Percentiles rank a stretch among this genome's conserved stretches.
Conservation (phyloP, 2,113 vertebrate genomes). For the Pantherophis guttatus region DNA sequence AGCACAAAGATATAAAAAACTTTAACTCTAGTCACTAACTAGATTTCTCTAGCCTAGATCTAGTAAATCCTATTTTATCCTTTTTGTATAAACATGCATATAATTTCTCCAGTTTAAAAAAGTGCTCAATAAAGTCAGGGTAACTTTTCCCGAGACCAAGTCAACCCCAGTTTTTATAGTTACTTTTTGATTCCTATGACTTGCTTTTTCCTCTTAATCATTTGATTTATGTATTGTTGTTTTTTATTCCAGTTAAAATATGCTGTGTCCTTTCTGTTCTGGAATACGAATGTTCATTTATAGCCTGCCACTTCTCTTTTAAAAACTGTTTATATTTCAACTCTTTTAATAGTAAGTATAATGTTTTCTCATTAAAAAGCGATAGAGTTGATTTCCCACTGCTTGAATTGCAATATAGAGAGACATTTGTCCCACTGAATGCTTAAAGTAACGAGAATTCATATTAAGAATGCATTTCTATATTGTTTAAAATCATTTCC, state of each 20-base stretch:
- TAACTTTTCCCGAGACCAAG: background rate
- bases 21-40: background rate
- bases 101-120: background rate
- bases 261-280: background rate
- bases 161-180: background rate
- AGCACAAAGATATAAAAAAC: background rate
- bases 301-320: background rate
- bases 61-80: background rate
- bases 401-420: background rate
- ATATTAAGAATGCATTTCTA: background rate
- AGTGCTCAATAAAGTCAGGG: background rate
- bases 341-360: background rate
- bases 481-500: background rate
- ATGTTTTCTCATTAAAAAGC: background rate
- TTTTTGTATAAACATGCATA: background rate
- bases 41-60: background rate
- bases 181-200: background rate
- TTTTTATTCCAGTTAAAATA: background rate
- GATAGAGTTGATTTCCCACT: background rate
- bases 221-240: background rate
- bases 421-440: background rate
- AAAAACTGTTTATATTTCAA: background rate
- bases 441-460: background rate
- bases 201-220: background rate
- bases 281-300: background rate